Evolutionary conservation across 2,113 vertebrate species (phyloP).

Genomic region (Phycodurus eques): DNA sequence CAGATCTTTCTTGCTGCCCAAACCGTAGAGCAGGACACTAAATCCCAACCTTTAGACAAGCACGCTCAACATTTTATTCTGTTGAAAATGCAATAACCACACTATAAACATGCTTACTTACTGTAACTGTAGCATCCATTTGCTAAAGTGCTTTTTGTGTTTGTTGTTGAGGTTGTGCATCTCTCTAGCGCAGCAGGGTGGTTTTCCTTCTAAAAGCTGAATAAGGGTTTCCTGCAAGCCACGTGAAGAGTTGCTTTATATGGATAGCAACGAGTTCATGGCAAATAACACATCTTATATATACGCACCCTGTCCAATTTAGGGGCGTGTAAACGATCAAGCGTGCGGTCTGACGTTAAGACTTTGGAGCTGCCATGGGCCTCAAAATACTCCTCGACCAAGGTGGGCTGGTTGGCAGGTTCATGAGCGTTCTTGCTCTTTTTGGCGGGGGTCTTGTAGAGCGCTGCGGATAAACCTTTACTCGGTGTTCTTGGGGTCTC

Average conservation of each 20-base stretch:
- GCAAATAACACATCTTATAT: background rate
- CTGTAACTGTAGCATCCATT: conserved; percentile 96
- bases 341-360: conserved; percentile 88
- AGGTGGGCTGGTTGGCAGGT: conserved; percentile 61
- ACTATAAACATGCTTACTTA: conserved; percentile 51
- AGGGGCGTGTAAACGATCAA: conserved; percentile 84
- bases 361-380: conserved; percentile 95
- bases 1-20: conserved; percentile 91
- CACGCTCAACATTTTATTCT: conserved; percentile 21
- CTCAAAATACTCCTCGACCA: conserved; percentile 95
- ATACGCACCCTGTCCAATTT: conserved; percentile 84
- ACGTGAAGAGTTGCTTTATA: background rate
- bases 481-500: conserved; percentile 60
- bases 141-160: conserved; percentile 83
- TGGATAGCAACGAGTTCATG: too few relatives aligned
- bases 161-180: conserved; percentile 80
- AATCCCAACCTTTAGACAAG: conserved; percentile 81
- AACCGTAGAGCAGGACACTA: conserved; percentile 89
- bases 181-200: conserved; percentile 80
- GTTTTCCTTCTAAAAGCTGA: conserved; percentile 77
- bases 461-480: conserved; percentile 60
- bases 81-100: conserved; percentile 1
- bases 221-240: conserved; percentile 79
- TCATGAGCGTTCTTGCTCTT: conserved; percentile 70
- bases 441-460: conserved; percentile 75